Evolutionary conservation across 1,140 invertebrate species (phyloP), one percentile per base, ranked within the genome.

Genomic region (Hylaeus anthracinus): DNA sequence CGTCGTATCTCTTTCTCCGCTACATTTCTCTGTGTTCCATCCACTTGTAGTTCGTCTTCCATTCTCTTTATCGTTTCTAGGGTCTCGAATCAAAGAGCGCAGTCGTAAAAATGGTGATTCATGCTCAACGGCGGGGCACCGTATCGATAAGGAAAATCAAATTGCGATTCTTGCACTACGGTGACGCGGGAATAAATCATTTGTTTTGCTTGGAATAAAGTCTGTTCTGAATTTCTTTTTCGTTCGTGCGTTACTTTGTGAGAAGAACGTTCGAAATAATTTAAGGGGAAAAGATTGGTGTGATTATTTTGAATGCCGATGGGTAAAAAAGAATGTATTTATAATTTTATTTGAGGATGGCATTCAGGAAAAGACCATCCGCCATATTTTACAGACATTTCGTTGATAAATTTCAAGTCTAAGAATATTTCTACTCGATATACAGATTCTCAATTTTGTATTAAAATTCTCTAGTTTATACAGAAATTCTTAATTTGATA

Each of bases 21-120:
- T 83, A 61, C 89, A 81, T 86, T 85, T 88, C 86, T 87, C 72
- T 76, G 81, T 84, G 81, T 72, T 86, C 74, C 84, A 75, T 80
- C 79, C 56, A 61, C 70, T 73, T 63, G 79, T 85, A 73, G 51
- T 71, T 73, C 77, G 64, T 83, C 69, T 76, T 70, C 83, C 69
- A 64, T 64, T 71, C 39, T 82, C 86, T 83, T 86, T 86, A 83
- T 83, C 83, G 75, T 60, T 77, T n/a, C 9, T 15, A 12, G 6
- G 48, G 69, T 69, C 63, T n/a, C 53, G 43, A 85, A 78, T 70
- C 65, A 70, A 78, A 48, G 53, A 39, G 63, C 75, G 76, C 61
- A 76, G 74, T 56, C 75, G 76, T 86, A 86, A 86, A 86, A 82
- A 83, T 41, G 64, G 10, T 80, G 73, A 67, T 86, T 76, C 76